Percentiles rank a stretch among this genome's conserved stretches.
phyloP scores from a whole-genome alignment of 2,797 vertebrate species.

The Poecile montanus region DNA sequence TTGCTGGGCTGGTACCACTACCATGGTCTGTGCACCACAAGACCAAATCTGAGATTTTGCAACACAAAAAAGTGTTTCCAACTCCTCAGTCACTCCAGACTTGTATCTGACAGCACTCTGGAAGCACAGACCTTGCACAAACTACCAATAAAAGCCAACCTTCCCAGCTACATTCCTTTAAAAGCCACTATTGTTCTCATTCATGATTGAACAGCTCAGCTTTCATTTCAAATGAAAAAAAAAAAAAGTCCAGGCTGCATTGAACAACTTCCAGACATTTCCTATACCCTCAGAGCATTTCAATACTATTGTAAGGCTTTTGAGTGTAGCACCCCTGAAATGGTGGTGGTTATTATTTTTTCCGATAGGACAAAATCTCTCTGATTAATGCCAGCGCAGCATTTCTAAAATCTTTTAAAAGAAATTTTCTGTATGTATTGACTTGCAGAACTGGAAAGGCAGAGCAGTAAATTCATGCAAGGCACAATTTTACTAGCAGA shows the following conservation, averaged over 20 bases:
- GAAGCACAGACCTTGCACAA: constrained; percentile 37
- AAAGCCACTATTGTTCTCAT: constrained; percentile 72
- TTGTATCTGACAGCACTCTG: constrained; percentile 55
- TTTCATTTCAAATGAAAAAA: constrained; percentile 35
- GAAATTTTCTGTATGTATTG: background rate
- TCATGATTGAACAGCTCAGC: constrained; percentile 51
- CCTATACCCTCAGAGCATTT: background rate
- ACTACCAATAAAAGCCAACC: constrained; percentile 60
- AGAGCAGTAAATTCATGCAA: background rate
- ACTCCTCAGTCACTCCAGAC: constrained; percentile 44
- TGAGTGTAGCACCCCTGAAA: background rate
- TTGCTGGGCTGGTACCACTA: constrained; percentile 45
- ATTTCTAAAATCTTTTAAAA: background rate
- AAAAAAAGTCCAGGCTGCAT: background rate
- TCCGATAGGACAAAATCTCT: background rate
- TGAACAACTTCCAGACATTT: constrained; percentile 58
- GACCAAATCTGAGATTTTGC: constrained; percentile 16
- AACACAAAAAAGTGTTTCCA: constrained; percentile 10
- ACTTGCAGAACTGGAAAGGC: background rate
- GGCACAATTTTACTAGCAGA: background rate
- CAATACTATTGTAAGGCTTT: background rate
- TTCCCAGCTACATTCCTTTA: constrained; percentile 49
- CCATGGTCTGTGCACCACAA: background rate
- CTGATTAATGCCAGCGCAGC: background rate
- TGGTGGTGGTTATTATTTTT: background rate